Base-by-base conservation (phyloP, 2,888 invertebrate genomes). In the Cyaniris semiargus region DNA sequence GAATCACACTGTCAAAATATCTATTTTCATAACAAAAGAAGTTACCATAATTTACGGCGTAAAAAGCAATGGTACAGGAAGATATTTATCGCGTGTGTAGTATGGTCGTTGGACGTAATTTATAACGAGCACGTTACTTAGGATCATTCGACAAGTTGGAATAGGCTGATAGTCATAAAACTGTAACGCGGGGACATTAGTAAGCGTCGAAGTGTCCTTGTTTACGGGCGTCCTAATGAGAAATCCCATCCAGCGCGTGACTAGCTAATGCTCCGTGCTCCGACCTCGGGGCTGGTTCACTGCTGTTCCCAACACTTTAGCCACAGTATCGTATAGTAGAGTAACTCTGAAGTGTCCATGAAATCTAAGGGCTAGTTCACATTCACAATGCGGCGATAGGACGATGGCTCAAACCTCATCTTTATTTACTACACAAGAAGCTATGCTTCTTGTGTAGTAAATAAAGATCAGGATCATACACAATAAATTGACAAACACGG, bases 221-320 rank as follows among this genome's bases (percentile, higher is more conserved):
- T 92, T 92, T 90, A 92, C 87, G 91, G 89, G 84, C 84, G 82
- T 83, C 84, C 87, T 92, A 92, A 93, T 92, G 90, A 90, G 91
- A 89, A 87, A 89, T 87, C 86, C 87, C 86, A 87, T 88, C 83
- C 83, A 79, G 79, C 76, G 85, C 88, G 88, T 89, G 88, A 88
- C 89, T 89, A 86, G 86, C 85, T 85, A 86, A 87, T 84, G 84
- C 83, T 82, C 84, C 83, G 84, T 81, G 27, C 27, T 66, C 27
- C 27, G 66, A 66, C 66, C 84, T 83, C 84, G 82, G 53, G 53
- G 53, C 84, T 83, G 81, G 82, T 81, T 83, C 81, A 83, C 83
- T 82, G 77, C 76, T 76, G 77, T 75, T 60, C 76, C 75, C 78
- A 23, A 74, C 76, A 75, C 77, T 58, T 70, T 15, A 76, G 56